Conservation (phyloP, 2,888 invertebrate genomes). For the Athripsodes cinereus region DNA sequence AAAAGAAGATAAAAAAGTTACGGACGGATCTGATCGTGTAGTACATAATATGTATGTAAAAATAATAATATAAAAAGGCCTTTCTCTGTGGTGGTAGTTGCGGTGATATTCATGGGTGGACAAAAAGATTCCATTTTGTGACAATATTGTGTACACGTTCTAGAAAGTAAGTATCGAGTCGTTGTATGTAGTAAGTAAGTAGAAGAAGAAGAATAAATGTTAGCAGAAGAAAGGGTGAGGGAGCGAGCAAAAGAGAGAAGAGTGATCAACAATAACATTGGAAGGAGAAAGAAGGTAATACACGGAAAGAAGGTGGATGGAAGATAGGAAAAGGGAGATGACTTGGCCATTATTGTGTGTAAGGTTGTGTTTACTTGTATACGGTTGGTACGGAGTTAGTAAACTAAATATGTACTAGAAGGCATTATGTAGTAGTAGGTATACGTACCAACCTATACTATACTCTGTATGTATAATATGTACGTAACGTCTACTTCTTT, state of each 20-base stretch:
- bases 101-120: conserved; percentile 20
- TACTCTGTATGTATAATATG: too few relatives aligned
- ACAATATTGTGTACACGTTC: conserved; percentile 28
- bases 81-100: conserved; percentile 2
- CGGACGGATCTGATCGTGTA: background rate
- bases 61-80: background rate
- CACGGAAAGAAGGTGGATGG: background rate
- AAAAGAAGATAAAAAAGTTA: background rate
- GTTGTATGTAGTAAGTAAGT: too few relatives aligned
- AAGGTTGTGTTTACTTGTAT: conserved; percentile 25
- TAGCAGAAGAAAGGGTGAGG: background rate
- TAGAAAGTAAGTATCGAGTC: conserved; percentile 13
- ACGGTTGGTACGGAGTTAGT: background rate
- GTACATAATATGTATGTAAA: background rate
- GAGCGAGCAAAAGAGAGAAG: background rate
- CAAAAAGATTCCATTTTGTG: conserved; percentile 28
- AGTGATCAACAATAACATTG: background rate
- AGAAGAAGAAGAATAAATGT: background rate
- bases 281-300: background rate
- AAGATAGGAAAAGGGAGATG: conserved; percentile 11
- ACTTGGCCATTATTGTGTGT: conserved; percentile 26
- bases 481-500: too few relatives aligned
- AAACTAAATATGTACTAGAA: background rate
- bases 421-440: background rate
- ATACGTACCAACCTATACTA: too few relatives aligned